Conservation (phyloP, 2,113 vertebrate species). For the Copsychus sechellarum region DNA sequence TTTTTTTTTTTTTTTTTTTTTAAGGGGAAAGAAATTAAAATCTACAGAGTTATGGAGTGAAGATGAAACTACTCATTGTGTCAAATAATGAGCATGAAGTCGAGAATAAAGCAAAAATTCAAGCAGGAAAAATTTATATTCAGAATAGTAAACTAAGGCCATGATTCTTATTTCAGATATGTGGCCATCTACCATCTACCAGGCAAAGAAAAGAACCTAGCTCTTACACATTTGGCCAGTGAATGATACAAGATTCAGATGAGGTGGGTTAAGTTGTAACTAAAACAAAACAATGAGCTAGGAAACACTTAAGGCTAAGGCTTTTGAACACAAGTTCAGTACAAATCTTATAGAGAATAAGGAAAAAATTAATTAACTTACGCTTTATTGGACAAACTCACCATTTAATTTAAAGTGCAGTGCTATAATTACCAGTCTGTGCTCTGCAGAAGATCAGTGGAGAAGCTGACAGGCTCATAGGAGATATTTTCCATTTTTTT, state of each 20-base stretch:
- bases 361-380: conserved; percentile 19
- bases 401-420: not conserved
- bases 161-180: not conserved
- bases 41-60: not conserved
- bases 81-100: not conserved
- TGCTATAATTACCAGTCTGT: not conserved
- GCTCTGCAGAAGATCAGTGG: not conserved
- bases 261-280: not conserved
- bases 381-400: not conserved
- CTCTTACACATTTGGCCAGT: not conserved
- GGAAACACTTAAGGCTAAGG: not conserved
- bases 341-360: not conserved
- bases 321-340: not conserved
- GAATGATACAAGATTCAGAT: not conserved
- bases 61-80: not conserved
- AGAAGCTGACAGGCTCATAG: not conserved
- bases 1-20: not conserved
- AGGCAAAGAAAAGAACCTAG: not conserved
- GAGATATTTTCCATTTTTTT: not conserved
- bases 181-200: not conserved
- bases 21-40: not conserved
- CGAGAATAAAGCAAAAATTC: not conserved
- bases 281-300: not conserved
- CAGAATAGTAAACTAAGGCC: not conserved
- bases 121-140: not conserved